These are phyloP conservation scores for Climacteris rufus DNA, from an alignment of 2,113 vertebrate genomes.

Conservation along the genomic window DNA sequence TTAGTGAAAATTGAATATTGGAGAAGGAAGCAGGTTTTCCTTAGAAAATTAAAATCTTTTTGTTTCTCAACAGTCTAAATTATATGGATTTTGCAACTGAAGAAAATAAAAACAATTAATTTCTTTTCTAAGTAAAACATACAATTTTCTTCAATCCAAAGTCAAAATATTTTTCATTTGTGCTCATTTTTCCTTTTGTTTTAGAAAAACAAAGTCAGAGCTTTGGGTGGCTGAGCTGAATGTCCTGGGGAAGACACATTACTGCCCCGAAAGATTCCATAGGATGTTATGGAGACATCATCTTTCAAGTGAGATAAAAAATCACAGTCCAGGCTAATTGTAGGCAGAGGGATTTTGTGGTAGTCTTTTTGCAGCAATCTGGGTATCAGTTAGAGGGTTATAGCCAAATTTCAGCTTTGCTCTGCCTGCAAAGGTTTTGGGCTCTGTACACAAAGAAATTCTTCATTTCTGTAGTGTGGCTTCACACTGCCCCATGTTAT, in stretches of 20 bases:
- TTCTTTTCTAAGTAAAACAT: not conserved
- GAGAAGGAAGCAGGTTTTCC: not conserved
- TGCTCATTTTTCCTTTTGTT: not conserved
- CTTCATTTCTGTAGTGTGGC: not conserved
- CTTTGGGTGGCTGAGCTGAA: not conserved
- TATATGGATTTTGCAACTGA: not conserved
- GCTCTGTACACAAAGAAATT: not conserved
- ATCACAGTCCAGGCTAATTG: not conserved
- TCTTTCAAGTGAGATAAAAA: not conserved
- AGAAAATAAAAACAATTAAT: not conserved
- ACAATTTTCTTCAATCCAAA: rapidly evolving
- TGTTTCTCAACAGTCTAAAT: not conserved
- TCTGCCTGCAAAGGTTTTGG: not conserved
- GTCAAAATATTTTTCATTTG: not conserved
- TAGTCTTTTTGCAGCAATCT: not conserved
- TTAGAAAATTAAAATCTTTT: not conserved
- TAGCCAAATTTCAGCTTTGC: not conserved
- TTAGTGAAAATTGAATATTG: not conserved
- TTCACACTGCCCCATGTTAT: not conserved
- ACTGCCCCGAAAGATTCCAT: rapidly evolving
- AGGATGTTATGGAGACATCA: rapidly evolving
- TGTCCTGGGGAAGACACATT: not conserved
- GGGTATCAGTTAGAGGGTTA: not conserved
- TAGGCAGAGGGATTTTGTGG: not conserved
- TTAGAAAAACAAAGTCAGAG: not conserved